Base-by-base conservation (phyloP, 1,140 invertebrate genomes). In the Bombus soroeensis region DNA sequence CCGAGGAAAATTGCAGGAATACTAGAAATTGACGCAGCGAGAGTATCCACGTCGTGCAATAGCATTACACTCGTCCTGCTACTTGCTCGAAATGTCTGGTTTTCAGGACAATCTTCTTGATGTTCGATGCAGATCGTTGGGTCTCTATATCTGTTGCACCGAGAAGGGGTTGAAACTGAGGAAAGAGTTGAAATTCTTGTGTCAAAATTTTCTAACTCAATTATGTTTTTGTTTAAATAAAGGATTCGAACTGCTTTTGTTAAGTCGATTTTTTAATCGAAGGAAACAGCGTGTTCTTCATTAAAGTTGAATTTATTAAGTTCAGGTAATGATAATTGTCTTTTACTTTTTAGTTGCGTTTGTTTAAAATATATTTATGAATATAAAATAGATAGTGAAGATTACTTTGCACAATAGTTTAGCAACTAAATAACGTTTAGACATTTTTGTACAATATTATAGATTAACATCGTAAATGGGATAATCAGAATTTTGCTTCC, bases 11-110 rank as follows among this genome's bases (percentile, higher is more conserved):
- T 87, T 84, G 88, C 70, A 64, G 70, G 68, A 32, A 73, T 73
- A 79, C 72, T 79, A n/a, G 81, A 74, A 82, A 89, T 87, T 89
- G 88, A 74, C 64, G 72, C 70, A 62, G 68, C 59, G 47, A 18
- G 62, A 32, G 72, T 70, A 34, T 9, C 64, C 28, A 59, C 15
- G 13, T 18, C n/a, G 70, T 43, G 72, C 62, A 64, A 80, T 81
- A 77, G 47, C 81, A 89, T 88, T 85, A 83, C 72, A 37, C n/a
- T 37, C 37, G 74, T 37, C 34, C n/a, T n/a, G 43, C 15, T 72
- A 70, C 57, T 73, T 72, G 1, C n/a, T 37, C 71, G 77, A 84
- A 81, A 87, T 81, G 79, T 88, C 70, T 83, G 59, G 64, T 80
- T 70, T 66, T 37, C 18, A 70, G 57, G 32, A 41, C 37, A 82